Base-by-base conservation (phyloP, 2,113 vertebrate species). In the Danionella cerebrum region DNA sequence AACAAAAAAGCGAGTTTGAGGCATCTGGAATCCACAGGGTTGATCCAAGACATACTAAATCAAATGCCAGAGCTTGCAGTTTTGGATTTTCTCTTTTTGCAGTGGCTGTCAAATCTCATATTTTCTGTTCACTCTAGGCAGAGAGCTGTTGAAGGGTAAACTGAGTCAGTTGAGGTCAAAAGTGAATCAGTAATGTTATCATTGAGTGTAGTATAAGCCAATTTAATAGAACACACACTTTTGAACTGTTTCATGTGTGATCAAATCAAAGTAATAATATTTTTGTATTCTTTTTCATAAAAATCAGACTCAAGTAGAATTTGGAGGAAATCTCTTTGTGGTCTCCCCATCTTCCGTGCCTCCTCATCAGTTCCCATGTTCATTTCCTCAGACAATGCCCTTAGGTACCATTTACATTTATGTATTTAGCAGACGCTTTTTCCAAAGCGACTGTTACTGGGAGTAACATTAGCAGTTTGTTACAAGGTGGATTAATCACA, bases 21-120 rank as follows among this genome's bases (percentile, higher is more conserved):
- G 31, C 6, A 11, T 57, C 48, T 19, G 27, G 44, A 29, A 22
- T n/a, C 51, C 53, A 39, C 8, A 12, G 38, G 66, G 52, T 71
- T 69, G 36, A 69, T 69, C 55, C 51, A 70, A 73, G 41, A 55
- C 63, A 67, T 54, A 47, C 75, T 78, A 70, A 72, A 78, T 78
- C 76, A 78, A 70, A 52, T 76, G 76, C 73, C 76, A 78, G 47
- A 3, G 18, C 58, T 70, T 63, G 62, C 68, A 75, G 70, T 76
- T 78, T 73, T 64, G 67, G 59, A 60, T 58, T 42, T 57, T 69
- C 72, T 65, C 48, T 31, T 45, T 12, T 65, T 48, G 55, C 50
- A 51, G 47, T 29, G 19, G 18, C 55, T 75, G 73, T 75, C 76
- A 70, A 50, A 52, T 70, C 63, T 75, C 3, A 5, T 78, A 35